These are phyloP conservation scores for Parauchenoglanis punctatus DNA, from an alignment of 2,797 vertebrate species.

Conservation along the genomic window DNA sequence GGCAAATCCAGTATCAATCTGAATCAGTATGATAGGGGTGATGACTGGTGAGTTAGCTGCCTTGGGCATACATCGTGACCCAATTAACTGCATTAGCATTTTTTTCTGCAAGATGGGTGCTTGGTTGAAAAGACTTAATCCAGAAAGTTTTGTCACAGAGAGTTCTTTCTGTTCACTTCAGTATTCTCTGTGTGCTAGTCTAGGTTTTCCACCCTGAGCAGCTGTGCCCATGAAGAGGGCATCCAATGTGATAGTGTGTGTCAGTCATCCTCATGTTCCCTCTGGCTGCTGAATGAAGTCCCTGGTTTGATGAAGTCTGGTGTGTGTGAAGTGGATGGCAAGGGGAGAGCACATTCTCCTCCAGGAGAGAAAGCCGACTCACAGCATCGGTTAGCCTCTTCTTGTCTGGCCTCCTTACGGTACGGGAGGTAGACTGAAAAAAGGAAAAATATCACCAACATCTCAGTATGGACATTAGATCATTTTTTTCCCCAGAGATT, in stretches of 20 bases:
- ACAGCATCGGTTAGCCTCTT: conserved; percentile 56
- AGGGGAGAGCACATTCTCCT: conserved; percentile 45
- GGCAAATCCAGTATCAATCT: background rate
- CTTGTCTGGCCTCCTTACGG: conserved; percentile 64
- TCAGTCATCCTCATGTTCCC: conserved; percentile 63
- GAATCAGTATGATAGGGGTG: conserved; percentile 13
- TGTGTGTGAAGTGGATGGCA: conserved; percentile 51
- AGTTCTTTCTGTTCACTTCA: conserved; percentile 56
- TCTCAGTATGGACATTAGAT: background rate
- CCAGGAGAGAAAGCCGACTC: conserved; percentile 40
- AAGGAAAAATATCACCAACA: conserved; percentile 29
- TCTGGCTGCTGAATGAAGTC: conserved; percentile 58
- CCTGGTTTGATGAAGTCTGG: conserved; percentile 56
- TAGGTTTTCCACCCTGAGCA: conserved; percentile 40
- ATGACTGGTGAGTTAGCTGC: conserved; percentile 18
- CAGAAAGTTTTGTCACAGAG: conserved; percentile 67
- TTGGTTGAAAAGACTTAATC: conserved; percentile 61
- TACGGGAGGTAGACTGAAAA: conserved; percentile 67
- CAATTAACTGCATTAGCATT: conserved; percentile 72
- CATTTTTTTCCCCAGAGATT: background rate
- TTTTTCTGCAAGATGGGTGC: conserved; percentile 66
- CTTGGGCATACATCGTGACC: conserved; percentile 35
- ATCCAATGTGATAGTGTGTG: conserved; percentile 37
- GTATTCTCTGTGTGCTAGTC: conserved; percentile 35
- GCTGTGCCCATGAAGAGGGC: conserved; percentile 43